Percentiles rank a stretch among this genome's conserved stretches.
Evolutionary conservation across 2,888 invertebrate species (phyloP).

Genomic region (Coenonympha glycerion): DNA sequence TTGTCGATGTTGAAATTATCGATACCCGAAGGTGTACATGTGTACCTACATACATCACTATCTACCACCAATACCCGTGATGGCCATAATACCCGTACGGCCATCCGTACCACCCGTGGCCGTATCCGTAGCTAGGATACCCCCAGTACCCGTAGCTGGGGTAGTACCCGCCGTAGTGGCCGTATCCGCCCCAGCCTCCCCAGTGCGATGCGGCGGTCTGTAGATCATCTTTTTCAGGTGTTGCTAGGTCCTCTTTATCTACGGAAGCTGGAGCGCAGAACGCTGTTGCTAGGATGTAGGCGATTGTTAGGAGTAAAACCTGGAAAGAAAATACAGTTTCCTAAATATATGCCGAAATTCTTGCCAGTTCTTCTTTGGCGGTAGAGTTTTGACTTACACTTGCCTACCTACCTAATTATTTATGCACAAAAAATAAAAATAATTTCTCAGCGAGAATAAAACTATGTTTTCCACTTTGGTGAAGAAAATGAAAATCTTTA

Average conservation of each 20-base stretch:
- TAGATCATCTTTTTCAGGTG: conserved; percentile 54
- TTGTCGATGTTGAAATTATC: neutral
- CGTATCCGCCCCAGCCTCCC: conserved; percentile 33
- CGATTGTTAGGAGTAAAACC: conserved; percentile 44
- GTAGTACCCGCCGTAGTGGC: conserved; percentile 33
- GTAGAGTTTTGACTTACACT: no score
- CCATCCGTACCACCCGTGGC: conserved; percentile 25
- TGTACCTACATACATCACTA: neutral
- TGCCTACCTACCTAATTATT: no score
- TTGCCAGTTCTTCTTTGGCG: no score
- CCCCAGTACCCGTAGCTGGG: conserved; percentile 28
- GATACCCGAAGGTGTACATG: no score
- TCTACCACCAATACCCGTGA: conserved; percentile 31
- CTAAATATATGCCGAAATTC: no score
- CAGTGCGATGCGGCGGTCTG: conserved; percentile 62
- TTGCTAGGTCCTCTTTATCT: conserved; percentile 41
- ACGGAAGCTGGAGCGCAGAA: conserved; percentile 51
- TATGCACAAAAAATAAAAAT: no score
- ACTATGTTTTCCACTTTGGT: no score
- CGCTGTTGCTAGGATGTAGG: conserved; percentile 43
- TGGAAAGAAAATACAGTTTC: conserved; percentile 36
- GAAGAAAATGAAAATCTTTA: no score
- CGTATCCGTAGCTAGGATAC: conserved; percentile 23
- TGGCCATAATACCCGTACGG: conserved; percentile 31
- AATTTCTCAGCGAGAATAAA: no score